These are phyloP conservation scores for Acropternis orthonyx DNA, from an alignment of 2,797 vertebrate species.

Conservation along the genomic window DNA sequence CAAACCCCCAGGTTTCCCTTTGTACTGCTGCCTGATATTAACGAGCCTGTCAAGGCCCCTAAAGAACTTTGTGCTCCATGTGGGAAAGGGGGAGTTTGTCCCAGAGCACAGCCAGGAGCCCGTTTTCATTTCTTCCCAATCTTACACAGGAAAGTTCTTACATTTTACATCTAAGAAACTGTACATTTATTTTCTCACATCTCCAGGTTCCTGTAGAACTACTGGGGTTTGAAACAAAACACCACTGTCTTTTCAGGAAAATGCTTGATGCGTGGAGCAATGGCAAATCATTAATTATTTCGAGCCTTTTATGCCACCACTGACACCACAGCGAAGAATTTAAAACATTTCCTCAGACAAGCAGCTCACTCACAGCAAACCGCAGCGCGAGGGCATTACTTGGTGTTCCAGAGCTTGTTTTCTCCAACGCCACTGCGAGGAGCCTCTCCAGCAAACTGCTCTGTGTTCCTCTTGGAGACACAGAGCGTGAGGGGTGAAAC, in stretches of 20 bases:
- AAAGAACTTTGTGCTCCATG: neutral
- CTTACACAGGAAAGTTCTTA: neutral
- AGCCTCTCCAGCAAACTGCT: neutral
- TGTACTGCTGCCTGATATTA: conserved; percentile 5
- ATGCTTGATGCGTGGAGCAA: neutral
- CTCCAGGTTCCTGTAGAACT: neutral
- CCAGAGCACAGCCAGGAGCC: neutral
- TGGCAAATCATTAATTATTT: conserved; percentile 11
- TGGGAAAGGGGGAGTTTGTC: neutral
- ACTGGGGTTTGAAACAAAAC: neutral
- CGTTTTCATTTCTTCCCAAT: neutral
- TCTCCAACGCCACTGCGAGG: rapidly evolving
- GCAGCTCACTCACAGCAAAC: neutral
- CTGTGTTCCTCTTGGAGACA: rapidly evolving
- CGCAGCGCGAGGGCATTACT: neutral
- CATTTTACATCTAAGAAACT: neutral
- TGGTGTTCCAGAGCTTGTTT: neutral
- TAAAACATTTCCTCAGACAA: conserved; percentile 37
- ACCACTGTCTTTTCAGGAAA: neutral
- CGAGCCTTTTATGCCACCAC: neutral
- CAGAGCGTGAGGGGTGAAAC: rapidly evolving
- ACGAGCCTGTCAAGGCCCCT: neutral
- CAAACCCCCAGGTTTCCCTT: neutral
- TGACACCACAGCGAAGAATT: conserved; percentile 10
- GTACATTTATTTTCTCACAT: neutral